Evolutionary conservation across 1,140 invertebrate genomes (phyloP).

Genomic region (Theocolax elegans): DNA sequence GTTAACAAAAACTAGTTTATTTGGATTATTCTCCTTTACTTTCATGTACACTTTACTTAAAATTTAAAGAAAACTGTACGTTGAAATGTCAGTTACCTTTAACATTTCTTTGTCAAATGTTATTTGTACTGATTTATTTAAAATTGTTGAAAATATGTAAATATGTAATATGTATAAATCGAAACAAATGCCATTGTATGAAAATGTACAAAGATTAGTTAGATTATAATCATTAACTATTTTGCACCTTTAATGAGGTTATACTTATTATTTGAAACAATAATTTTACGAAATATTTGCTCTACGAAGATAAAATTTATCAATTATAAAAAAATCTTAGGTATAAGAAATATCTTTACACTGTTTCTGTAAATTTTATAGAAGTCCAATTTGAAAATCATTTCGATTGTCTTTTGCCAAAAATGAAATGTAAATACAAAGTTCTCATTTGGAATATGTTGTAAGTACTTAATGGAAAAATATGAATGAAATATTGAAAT

Average conservation of each 20-base stretch:
- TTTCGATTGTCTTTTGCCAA: conserved; percentile 36
- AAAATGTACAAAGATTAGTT: conserved; percentile 22
- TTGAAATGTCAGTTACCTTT: neutral
- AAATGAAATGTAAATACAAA: conserved; percentile 33
- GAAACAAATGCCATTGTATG: conserved; percentile 6
- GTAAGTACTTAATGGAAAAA: conserved; percentile 8
- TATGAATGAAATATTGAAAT: conserved; percentile 39
- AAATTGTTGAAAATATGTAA: conserved; percentile 10
- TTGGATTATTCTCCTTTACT: no score
- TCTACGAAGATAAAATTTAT: neutral
- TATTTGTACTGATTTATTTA: conserved; percentile 7
- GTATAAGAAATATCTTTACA: no score
- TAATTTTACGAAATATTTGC: neutral
- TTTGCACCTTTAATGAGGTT: neutral
- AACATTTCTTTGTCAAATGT: neutral
- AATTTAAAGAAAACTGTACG: neutral
- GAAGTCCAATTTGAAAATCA: no score
- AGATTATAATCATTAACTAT: neutral
- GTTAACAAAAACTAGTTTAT: conserved; percentile 28
- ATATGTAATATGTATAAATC: neutral
- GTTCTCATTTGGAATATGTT: conserved; percentile 29
- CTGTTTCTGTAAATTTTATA: no score
- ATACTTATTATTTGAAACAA: neutral
- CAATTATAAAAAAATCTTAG: neutral
- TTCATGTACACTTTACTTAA: no score